Evolutionary conservation across 2,113 vertebrate genomes (phyloP).

Genomic region (Gallinago media): DNA sequence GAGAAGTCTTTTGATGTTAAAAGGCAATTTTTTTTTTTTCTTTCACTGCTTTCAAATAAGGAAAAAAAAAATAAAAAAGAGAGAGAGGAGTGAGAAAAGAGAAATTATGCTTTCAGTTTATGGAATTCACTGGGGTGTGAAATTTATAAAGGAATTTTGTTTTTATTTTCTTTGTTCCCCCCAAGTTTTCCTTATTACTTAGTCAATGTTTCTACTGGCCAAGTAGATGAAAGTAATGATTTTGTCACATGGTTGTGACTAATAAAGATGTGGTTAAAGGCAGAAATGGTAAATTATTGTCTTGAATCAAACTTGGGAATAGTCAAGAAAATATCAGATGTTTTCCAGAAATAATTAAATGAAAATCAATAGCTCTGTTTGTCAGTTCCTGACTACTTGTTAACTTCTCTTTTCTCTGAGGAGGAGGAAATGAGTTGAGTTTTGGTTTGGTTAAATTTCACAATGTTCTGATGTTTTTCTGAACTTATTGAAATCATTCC

Average conservation of each 20-base stretch:
- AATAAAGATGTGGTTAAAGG: background rate
- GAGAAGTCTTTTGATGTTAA: background rate
- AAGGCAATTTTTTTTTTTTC: background rate
- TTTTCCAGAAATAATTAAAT: background rate
- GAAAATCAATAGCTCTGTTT: background rate
- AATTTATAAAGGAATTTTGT: background rate
- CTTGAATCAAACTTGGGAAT: background rate
- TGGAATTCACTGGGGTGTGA: background rate
- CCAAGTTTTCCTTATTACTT: background rate
- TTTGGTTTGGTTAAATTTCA: background rate
- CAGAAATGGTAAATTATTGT: background rate
- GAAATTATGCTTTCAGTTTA: background rate
- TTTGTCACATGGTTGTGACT: background rate
- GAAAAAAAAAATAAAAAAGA: no score
- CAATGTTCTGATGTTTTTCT: background rate
- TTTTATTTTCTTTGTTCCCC: background rate
- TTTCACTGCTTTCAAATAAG: background rate
- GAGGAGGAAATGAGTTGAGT: background rate
- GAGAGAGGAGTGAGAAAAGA: background rate
- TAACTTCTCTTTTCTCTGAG: background rate
- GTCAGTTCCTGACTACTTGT: background rate
- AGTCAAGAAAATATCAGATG: background rate
- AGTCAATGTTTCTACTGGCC: background rate
- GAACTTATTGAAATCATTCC: background rate
- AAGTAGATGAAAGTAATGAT: conserved; percentile 1